A percentile compares a stretch with the other conserved stretches of the same genome.
Evolutionary conservation across 2,797 vertebrate genomes (phyloP).

Genomic region (Poeciliopsis gracilis): DNA sequence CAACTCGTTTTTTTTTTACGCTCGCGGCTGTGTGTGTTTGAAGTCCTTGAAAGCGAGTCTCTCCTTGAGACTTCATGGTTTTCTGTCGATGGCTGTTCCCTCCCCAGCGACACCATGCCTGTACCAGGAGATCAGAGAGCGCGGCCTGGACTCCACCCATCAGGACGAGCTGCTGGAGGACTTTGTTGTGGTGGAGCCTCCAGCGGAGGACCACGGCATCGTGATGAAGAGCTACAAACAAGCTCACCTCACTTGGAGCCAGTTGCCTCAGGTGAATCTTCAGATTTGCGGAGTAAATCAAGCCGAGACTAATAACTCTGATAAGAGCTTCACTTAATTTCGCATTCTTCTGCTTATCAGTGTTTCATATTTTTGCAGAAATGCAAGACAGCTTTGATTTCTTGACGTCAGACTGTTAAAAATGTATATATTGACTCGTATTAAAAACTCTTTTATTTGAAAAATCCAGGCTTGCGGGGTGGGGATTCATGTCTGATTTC

Average conservation of each 20-base stretch:
- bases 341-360: background rate
- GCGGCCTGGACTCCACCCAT: slow-evolving; percentile 87
- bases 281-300: background rate
- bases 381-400: background rate
- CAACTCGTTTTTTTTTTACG: background rate
- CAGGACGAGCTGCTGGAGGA: slow-evolving; percentile 86
- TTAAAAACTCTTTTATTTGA: background rate
- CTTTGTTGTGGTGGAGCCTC: slow-evolving; percentile 67
- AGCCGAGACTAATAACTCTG: background rate
- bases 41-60: background rate
- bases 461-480: background rate
- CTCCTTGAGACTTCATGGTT: background rate
- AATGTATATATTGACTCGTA: background rate
- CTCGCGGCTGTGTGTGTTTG: background rate
- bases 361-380: background rate
- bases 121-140: slow-evolving; percentile 95
- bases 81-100: slow-evolving; percentile 7
- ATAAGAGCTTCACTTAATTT: background rate
- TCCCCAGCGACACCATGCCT: slow-evolving; percentile 86
- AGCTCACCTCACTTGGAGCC: slow-evolving; percentile 91
- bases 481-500: background rate
- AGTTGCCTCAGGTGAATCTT: slow-evolving; percentile 87
- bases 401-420: background rate
- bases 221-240: slow-evolving; percentile 91
- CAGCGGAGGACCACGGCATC: slow-evolving; percentile 76